Evolutionary conservation across 53 echinoderm and acorn worm genomes (phyloP), one percentile per base, ranked within the genome.

Genomic region (Antedon mediterranea): DNA sequence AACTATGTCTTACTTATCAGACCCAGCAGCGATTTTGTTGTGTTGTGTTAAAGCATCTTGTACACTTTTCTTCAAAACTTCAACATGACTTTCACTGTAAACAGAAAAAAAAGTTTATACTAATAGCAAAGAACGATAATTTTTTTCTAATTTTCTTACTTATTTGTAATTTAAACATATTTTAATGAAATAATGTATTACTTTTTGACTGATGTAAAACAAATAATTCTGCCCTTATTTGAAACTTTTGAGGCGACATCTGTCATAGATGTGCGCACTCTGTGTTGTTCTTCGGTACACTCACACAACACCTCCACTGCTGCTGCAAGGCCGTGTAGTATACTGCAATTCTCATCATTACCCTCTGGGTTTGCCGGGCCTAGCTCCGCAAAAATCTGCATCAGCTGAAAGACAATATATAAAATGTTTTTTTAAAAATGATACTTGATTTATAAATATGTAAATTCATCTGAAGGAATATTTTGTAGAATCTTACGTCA

Each of bases 201-300:
- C 97, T 86, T 89, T 77, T 86, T 84, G 31, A 97, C 81, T 29
- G 92, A 89, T n/a, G 97, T 97, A 29, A 97, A 82, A 73, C 97
- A 97, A 32, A 97, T 81, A 41, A 97, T 89, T 32, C 91, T 80
- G 27, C 97, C 97, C 43, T 84, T 89, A 43, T 97, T 97, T 43
- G 74, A 31, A 7, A 85, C 80, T 70, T 82, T 87, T 13, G 71
- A 73, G 3, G 75, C 88, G n/a, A 87, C 97, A 37, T 87, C 88
- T 32, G 80, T 87, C 28, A 88, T 74, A 6, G 87, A 43, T 11
- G 82, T 80, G 42, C 88, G 76, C 0, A 84, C 85, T 80, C 84
- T 79, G 30, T 88, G 84, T 80, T 95, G 97, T 31, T 85, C 78
- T 9, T 95, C 88, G 8, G 87, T 91, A 0, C 84, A 87, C 71